phyloP scores from a whole-genome alignment of 2,797 vertebrate genomes.

The Chaunax sp. region DNA sequence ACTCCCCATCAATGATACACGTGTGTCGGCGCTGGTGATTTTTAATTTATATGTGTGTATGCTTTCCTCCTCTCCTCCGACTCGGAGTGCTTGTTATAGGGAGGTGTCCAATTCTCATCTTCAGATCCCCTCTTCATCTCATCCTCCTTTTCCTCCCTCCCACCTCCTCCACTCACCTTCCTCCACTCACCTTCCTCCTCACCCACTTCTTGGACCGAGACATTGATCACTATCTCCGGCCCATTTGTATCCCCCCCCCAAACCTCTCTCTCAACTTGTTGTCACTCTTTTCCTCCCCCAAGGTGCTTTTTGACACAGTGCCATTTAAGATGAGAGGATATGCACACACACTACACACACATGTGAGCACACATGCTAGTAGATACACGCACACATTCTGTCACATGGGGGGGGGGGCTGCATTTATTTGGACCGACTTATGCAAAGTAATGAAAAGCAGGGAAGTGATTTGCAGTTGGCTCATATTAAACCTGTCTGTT shows the following conservation, averaged over 20 bases:
- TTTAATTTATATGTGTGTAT: constrained; percentile 43
- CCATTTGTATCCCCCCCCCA: constrained; percentile 70
- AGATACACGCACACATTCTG: not conserved
- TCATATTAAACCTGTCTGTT: constrained; percentile 4
- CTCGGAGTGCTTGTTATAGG: constrained; percentile 41
- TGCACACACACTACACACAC: not conserved
- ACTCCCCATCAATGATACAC: constrained; percentile 61
- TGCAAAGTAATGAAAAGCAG: not conserved
- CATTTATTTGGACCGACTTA: not conserved
- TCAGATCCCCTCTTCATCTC: constrained; percentile 50
- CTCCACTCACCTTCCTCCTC: constrained; percentile 35
- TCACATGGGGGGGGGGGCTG: not conserved
- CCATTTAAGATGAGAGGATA: constrained; percentile 41
- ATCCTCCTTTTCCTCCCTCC: constrained; percentile 21
- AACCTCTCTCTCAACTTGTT: constrained; percentile 49
- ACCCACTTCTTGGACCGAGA: constrained; percentile 16
- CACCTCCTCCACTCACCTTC: constrained; percentile 12
- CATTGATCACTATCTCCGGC: constrained; percentile 65
- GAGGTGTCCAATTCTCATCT: constrained; percentile 51
- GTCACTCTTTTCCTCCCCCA: constrained; percentile 29
- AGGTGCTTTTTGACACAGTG: constrained; percentile 38
- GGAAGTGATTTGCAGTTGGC: not conserved
- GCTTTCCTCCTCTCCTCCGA: constrained; percentile 26
- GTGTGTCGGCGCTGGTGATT: constrained; percentile 41
- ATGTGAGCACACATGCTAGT: not conserved